Evolutionary conservation across 1,140 invertebrate species (phyloP).

Genomic region (Drosophila ananassae): DNA sequence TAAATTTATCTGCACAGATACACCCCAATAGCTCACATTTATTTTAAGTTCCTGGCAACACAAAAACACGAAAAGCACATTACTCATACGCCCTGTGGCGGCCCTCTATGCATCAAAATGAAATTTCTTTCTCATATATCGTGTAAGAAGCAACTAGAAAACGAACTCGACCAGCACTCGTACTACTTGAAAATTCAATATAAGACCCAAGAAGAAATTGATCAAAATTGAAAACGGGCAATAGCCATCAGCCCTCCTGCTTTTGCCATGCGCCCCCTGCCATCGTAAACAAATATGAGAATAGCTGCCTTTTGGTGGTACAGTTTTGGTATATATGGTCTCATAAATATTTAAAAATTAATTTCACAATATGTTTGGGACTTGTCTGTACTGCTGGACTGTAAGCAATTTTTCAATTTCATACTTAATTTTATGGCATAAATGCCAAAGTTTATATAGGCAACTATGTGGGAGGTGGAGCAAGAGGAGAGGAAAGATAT

Average conservation of each 20-base stretch:
- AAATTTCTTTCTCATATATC: slow-evolving; percentile 67
- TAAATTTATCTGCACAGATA: slow-evolving; percentile 8
- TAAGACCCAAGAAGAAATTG: slow-evolving; percentile 37
- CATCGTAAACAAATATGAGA: slow-evolving; percentile 63
- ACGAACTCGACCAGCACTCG: slow-evolving; percentile 33
- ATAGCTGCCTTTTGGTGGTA: slow-evolving; percentile 15
- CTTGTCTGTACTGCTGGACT: slow-evolving; percentile 13
- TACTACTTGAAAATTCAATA: slow-evolving; percentile 65
- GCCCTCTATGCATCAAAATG: slow-evolving; percentile 45
- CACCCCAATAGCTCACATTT: not conserved
- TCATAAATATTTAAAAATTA: slow-evolving; percentile 83
- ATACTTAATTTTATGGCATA: slow-evolving; percentile 82
- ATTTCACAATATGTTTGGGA: slow-evolving; percentile 75
- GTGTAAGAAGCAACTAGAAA: slow-evolving; percentile 54
- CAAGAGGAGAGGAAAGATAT: slow-evolving; percentile 1
- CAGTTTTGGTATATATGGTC: slow-evolving; percentile 24
- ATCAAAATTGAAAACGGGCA: slow-evolving; percentile 56
- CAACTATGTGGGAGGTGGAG: slow-evolving; percentile 25
- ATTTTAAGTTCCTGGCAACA: slow-evolving; percentile 26
- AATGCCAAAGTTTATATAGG: slow-evolving; percentile 68
- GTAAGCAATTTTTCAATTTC: slow-evolving; percentile 79
- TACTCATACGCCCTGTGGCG: slow-evolving; percentile 75
- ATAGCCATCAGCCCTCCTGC: slow-evolving; percentile 29
- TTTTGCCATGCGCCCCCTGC: not conserved
- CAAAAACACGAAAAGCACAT: slow-evolving; percentile 60